Evolutionary conservation across 1,140 invertebrate genomes (phyloP), one percentile per base, ranked within the genome.

Genomic region (Tyrophagus putrescentiae): DNA sequence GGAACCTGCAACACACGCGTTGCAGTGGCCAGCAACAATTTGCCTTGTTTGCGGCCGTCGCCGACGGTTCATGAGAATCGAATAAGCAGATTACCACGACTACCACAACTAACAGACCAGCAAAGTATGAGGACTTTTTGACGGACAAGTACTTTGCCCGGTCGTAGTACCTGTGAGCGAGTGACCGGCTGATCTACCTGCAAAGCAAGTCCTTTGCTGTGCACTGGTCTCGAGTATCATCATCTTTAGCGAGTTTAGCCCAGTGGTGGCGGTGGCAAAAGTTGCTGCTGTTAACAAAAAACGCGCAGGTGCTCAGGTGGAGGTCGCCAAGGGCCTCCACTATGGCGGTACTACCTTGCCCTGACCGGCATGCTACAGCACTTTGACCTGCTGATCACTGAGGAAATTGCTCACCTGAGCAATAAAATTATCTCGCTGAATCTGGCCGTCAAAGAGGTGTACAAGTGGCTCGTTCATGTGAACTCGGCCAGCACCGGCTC

Each of bases 341-440:
- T n/a, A n/a, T 61, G 76, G 91, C 36, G 82, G 80, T 64, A 91
- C 69, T 95, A 93, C 72, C 74, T 96, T 45, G 87, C 89, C 27
- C 66, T 77, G 4, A 72, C 73, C 64, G 89, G 91, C 0, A 83
- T 95, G 0, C 77, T 96, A 31, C 77, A 82, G 1, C 80, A 85
- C 60, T 77, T 97, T 31, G 90, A 87, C 0, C 80, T 85, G 65
- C 74, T 96, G 0, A 79, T 97, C 60, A 90, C 85, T 0, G 76
- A 80, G 33, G 88, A 95, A 76, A 93, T 95, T 31, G 80, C 84
- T 62, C n/a, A n/a, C n/a, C n/a, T n/a, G 0, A 91, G 92, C 68
- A 97, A 97, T 72, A 97, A 97, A 76, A 98, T 98, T 54, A 97
- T 98, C 67, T 92, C 87, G 62, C 75, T 98, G 0, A 93, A 98